These are phyloP conservation scores for Chromis chromis DNA, from an alignment of 2,797 vertebrate genomes.

Conservation along the genomic window DNA sequence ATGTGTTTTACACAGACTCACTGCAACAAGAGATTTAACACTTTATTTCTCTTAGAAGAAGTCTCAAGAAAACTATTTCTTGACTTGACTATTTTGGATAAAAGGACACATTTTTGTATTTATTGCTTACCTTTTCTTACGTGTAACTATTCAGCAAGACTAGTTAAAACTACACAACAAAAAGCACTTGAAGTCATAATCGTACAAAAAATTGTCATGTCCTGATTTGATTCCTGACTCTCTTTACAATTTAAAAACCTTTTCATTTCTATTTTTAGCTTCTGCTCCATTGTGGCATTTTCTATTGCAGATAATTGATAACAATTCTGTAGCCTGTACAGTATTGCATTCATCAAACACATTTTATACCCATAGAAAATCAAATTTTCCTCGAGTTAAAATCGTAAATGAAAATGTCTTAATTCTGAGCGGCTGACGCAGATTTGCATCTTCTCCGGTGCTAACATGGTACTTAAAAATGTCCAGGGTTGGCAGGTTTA, in stretches of 20 bases:
- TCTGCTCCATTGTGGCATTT: too few species aligned
- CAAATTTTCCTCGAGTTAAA: not conserved
- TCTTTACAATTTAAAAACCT: too few species aligned
- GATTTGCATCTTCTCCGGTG: conserved; percentile 17
- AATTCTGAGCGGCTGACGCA: conserved; percentile 2
- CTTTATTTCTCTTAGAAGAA: not conserved
- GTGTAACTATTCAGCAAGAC: not conserved
- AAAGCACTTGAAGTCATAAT: conserved; percentile 17
- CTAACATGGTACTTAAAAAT: conserved; percentile 68
- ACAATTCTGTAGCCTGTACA: not conserved
- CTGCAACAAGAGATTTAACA: not conserved
- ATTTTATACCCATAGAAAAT: not conserved
- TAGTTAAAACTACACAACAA: conserved; percentile 11
- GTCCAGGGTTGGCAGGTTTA: conserved; percentile 69
- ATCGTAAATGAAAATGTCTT: not conserved
- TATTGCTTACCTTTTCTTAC: not conserved
- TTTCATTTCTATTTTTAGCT: not conserved
- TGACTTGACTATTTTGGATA: not conserved
- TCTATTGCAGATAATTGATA: not conserved
- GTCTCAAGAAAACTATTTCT: not conserved
- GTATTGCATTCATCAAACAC: not conserved
- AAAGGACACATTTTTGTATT: not conserved
- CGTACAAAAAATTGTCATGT: too few species aligned
- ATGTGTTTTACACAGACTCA: not conserved
- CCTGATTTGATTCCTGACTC: not conserved